Base-by-base conservation (phyloP, 2,888 invertebrate species). In the Graphium colonna region DNA sequence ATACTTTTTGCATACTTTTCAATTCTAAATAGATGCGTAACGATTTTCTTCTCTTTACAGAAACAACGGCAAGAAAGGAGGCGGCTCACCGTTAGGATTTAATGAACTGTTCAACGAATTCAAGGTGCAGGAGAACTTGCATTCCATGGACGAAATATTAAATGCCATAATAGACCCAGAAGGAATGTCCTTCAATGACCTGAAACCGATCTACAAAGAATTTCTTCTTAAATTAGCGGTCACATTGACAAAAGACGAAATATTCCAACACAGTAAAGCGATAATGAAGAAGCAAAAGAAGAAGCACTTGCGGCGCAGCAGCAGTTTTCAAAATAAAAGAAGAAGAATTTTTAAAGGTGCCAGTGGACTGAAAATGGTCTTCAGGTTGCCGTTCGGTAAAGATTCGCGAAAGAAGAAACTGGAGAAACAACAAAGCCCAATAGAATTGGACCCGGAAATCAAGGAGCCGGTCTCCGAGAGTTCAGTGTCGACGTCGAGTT, bases 141-240 rank as follows among this genome's bases (percentile, higher is more conserved):
- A 95, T 73, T 96, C 95, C 52, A 93, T 96, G 83, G 96, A 97
- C 73, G 96, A 96, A 69, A 96, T 96, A 67, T 90, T 97, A 46
- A 95, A 94, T 69, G 95, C 95, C 71, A 97, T 97, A 73, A 96
- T 97, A 67, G 95, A 96, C 79, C 94, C 96, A 31, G 96, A 97
- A 77, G 97, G 97, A 56, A 97, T 97, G 96, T 96, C 96, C 51
- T 97, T 96, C 79, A 97, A 97, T 84, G 96, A 97, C 71, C 90
- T 97, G 57, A 96, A 96, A 77, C 97, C 97, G 40, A 95, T 97
- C 59, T 97, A 97, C 76, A 96, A 97, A 77, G 97, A 97, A 82
- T 96, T 97, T 73, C 87, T 97, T 44, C 81, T 97, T 33, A 97
- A 97, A 81, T 83, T 97, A 59, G 96, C 97, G 1, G 93, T 97